phyloP scores from a whole-genome alignment of 2,113 vertebrate species.

The Hassar affinis region DNA sequence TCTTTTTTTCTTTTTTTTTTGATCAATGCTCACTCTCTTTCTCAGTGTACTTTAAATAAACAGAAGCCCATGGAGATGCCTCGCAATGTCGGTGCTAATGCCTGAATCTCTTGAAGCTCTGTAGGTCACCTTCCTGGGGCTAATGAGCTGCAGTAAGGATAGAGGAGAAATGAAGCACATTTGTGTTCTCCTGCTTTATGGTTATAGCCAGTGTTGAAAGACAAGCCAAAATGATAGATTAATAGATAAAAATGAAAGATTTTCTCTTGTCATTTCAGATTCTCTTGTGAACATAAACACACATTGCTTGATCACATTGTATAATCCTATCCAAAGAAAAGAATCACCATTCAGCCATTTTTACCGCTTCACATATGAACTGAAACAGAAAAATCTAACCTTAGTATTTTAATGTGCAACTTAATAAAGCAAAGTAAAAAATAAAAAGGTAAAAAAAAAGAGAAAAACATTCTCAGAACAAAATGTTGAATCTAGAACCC shows the following conservation, averaged over 20 bases:
- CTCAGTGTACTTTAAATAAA: conserved; percentile 55
- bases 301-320: background rate
- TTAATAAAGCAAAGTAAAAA: background rate
- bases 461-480: background rate
- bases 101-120: conserved; percentile 21
- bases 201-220: background rate
- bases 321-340: background rate
- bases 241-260: background rate
- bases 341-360: background rate
- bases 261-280: background rate
- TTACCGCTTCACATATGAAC: background rate
- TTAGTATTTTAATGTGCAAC: background rate
- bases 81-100: conserved; percentile 58
- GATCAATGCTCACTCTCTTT: conserved; percentile 46
- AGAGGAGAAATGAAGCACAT: background rate
- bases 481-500: background rate
- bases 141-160: conserved; percentile 5
- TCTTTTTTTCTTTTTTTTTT: conserved; percentile 53
- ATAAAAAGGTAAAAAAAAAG: background rate
- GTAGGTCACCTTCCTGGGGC: conserved; percentile 43
- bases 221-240: background rate
- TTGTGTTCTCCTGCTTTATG: background rate
- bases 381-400: background rate
- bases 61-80: conserved; percentile 54
- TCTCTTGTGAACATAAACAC: background rate